Evolutionary conservation across 1,140 invertebrate genomes (phyloP).

Genomic region (Brachionus paranguensis): DNA sequence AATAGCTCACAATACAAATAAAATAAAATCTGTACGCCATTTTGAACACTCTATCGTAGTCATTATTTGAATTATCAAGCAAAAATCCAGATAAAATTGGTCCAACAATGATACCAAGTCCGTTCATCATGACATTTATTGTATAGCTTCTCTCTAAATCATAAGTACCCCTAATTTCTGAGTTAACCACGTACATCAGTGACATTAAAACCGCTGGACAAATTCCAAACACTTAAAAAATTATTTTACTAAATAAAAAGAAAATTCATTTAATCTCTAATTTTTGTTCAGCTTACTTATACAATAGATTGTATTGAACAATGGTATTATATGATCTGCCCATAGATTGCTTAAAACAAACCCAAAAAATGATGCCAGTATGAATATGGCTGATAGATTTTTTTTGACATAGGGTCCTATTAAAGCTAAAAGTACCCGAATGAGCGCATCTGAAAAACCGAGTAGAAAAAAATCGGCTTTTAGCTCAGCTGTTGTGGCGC

Average conservation of each 20-base stretch:
- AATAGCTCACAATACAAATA: not conserved
- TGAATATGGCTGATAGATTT: not conserved
- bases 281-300: not conserved
- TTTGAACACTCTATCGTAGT: conserved; percentile 25
- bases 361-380: conserved; percentile 14
- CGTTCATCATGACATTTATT: conserved; percentile 24
- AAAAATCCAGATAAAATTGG: conserved; percentile 17
- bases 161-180: conserved; percentile 22
- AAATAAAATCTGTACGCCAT: conserved; percentile 19
- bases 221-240: conserved; percentile 1
- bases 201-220: conserved; percentile 38
- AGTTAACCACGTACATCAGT: conserved; percentile 23
- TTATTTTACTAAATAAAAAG: not conserved
- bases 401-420: not conserved
- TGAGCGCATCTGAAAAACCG: not conserved
- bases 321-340: conserved; percentile 14
- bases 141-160: not conserved
- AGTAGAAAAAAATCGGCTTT: not conserved
- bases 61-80: not conserved
- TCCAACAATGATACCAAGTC: conserved; percentile 8
- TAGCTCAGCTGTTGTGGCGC: not conserved
- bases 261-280: no score
- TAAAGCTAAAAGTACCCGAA: not conserved
- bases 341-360: conserved; percentile 21
- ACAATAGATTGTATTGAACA: conserved; percentile 26